phyloP scores from a whole-genome alignment of 2,797 vertebrate species.

The Sebastes diploproa region DNA sequence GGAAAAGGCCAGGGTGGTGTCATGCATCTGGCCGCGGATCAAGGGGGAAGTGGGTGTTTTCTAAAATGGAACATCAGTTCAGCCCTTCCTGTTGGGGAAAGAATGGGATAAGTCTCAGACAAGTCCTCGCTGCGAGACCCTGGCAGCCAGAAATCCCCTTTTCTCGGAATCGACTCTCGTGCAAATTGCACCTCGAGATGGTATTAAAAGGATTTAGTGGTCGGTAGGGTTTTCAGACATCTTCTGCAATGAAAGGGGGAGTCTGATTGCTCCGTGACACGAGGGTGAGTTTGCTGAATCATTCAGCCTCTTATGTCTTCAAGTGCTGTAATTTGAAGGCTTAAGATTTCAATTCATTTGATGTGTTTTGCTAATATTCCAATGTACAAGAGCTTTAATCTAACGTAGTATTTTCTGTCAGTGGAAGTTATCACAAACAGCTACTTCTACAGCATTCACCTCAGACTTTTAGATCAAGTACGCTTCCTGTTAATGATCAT shows the following conservation, averaged over 20 bases:
- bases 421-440: neutral
- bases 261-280: slow-evolving; percentile 42
- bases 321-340: slow-evolving; percentile 34
- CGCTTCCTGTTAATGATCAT: slow-evolving; percentile 45
- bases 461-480: slow-evolving; percentile 7
- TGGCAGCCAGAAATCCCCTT: slow-evolving; percentile 59
- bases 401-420: neutral
- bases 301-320: slow-evolving; percentile 45
- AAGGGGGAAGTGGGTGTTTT: slow-evolving; percentile 78
- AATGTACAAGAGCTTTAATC: neutral
- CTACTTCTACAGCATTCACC: neutral
- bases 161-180: slow-evolving; percentile 54
- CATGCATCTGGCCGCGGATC: slow-evolving; percentile 61
- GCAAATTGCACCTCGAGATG: slow-evolving; percentile 41
- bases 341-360: slow-evolving; percentile 26
- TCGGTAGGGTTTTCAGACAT: slow-evolving; percentile 30
- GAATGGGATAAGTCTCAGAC: slow-evolving; percentile 62
- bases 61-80: slow-evolving; percentile 78
- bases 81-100: slow-evolving; percentile 81
- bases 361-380: slow-evolving; percentile 19
- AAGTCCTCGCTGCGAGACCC: slow-evolving; percentile 49
- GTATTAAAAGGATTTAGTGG: slow-evolving; percentile 50
- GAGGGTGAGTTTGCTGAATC: slow-evolving; percentile 64
- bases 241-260: slow-evolving; percentile 35
- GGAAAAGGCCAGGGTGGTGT: slow-evolving; percentile 67